Evolutionary conservation across 2,113 vertebrate genomes (phyloP), one percentile per base, ranked within the genome.

Genomic region (Coturnix japonica): DNA sequence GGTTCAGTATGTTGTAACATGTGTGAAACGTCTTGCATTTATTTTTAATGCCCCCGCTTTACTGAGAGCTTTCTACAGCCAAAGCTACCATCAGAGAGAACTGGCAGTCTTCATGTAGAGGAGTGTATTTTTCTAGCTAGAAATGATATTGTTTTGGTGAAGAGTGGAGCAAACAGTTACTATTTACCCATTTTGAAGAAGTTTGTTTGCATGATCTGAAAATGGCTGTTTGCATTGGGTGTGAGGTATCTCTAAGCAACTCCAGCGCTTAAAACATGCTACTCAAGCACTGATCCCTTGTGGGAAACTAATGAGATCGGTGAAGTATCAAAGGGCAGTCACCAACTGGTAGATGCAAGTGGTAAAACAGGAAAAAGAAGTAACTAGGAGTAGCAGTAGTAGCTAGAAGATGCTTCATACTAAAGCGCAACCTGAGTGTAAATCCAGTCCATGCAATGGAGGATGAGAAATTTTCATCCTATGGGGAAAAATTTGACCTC

Each of bases 31-130:
- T 84, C 86, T 51, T 47, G 76, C 76, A 94, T 95, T 94, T 95
- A 96, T 97, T 97, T 96, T 90, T 94, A 94, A 92, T 95, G 69
- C 41, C 75, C 87, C 81, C 85, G 39, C 67, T 91, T 90, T 93
- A 46, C 85, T 89, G 63, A 96, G 85, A 90, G 81, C 56, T 96
- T 82, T 91, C 60, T 89, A 49, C 72, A 91, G 87, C 69, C 60
- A 95, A 94, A 96, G 74, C 69, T 65, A 81, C 44, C 17, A 78
- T 74, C 76, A 86, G 69, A 81, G 41, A 91, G 67, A 93, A 70
- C 66, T 71, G 44, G 60, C 76, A 94, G 69, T 60, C 33, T 93
- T 93, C 49, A 76, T 76, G 80, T 59, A 61, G 35, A 85, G 87
- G 54, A 70, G 72, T 91, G 70, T 49, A 71, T 79, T 76, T 92